A percentile compares a stretch with the other conserved stretches of the same genome.
These are phyloP conservation scores for Carapus acus DNA, from an alignment of 2,797 vertebrate species.

Conservation along the genomic window DNA sequence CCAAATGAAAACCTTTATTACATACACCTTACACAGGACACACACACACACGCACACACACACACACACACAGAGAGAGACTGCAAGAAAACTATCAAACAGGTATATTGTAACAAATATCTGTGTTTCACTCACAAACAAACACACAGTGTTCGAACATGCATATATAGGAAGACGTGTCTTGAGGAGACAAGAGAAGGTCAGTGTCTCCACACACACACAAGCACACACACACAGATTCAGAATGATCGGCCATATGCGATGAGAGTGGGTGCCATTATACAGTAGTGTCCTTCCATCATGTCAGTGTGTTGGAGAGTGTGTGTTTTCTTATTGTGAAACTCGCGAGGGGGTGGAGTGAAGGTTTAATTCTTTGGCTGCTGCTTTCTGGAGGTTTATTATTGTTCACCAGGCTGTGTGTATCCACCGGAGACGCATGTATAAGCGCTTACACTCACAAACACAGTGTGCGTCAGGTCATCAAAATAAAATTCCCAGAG, in stretches of 20 bases:
- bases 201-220: too few species aligned
- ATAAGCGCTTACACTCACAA: conserved; percentile 4
- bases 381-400: conserved; percentile 59
- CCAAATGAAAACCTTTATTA: conserved; percentile 77
- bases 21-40: conserved; percentile 46
- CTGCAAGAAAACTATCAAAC: neutral
- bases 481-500: conserved; percentile 60
- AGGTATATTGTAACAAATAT: neutral
- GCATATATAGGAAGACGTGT: too few species aligned
- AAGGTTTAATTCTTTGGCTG: conserved; percentile 53
- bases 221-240: too few species aligned
- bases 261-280: too few species aligned
- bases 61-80: neutral
- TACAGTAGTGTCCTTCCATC: too few species aligned
- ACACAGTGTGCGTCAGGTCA: conserved; percentile 26
- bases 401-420: conserved; percentile 38
- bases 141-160: too few species aligned
- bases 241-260: too few species aligned
- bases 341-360: conserved; percentile 16
- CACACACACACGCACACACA: conserved; percentile 11
- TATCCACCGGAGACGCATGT: conserved; percentile 39
- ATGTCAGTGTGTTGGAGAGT: conserved; percentile 17
- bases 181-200: too few species aligned
- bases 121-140: too few species aligned
- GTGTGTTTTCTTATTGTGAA: conserved; percentile 25